phyloP scores from a whole-genome alignment of 2,113 vertebrate species.

The Gasterosteus aculeatus region DNA sequence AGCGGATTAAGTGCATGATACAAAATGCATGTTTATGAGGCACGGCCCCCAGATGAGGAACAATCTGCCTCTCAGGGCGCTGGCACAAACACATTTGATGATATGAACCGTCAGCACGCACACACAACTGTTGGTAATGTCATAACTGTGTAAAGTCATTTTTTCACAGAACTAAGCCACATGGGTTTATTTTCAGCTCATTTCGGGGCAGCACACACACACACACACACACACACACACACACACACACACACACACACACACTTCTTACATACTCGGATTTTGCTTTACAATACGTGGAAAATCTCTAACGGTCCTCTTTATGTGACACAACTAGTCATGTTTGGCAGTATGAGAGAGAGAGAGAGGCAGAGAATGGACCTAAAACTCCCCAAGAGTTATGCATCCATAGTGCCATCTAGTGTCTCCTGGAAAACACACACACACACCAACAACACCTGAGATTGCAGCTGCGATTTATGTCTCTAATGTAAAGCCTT shows the following conservation, averaged over 20 bases:
- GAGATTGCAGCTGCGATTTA: conserved; percentile 16
- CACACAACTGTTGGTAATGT: not conserved
- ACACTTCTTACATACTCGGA: not conserved
- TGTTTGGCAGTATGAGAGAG: not conserved
- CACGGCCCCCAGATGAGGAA: conserved; percentile 32
- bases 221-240: conserved; percentile 13
- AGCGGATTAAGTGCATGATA: conserved; percentile 63
- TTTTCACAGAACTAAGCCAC: not conserved
- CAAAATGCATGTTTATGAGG: conserved; percentile 53
- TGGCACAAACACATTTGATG: conserved; percentile 12
- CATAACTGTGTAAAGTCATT: not conserved
- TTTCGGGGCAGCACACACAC: not conserved
- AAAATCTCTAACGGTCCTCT: conserved; percentile 6
- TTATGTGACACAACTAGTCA: conserved; percentile 26
- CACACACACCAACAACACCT: conserved; percentile 28
- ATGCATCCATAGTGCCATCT: conserved; percentile 84
- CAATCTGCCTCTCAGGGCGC: conserved; percentile 38
- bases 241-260: conserved; percentile 14
- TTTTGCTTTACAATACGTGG: not conserved
- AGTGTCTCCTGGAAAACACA: conserved; percentile 69
- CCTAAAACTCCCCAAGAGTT: conserved; percentile 27
- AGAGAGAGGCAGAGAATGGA: conserved; percentile 7
- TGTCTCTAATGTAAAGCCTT: not conserved
- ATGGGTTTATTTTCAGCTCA: not conserved
- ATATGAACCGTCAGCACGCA: conserved; percentile 1